Percentiles rank a stretch among this genome's conserved stretches.
Conservation (phyloP, 2,888 invertebrate genomes). For the Plebejus melissa region DNA sequence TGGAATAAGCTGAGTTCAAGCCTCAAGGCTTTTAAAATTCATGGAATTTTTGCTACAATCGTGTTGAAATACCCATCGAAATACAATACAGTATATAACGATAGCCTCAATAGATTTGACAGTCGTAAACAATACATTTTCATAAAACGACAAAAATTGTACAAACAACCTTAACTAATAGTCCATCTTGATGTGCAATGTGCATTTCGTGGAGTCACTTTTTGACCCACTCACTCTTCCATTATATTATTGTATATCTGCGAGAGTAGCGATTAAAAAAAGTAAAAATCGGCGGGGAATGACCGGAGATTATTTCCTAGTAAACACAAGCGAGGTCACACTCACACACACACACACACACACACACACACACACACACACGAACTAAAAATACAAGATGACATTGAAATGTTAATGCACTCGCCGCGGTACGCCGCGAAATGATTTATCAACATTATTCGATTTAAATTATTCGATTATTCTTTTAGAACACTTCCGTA, state of each 20-base stretch:
- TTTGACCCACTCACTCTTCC: too few relatives aligned
- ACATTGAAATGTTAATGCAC: slow-evolving; percentile 80
- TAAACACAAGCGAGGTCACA: slow-evolving; percentile 42
- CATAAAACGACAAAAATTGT: too few relatives aligned
- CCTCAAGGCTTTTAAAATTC: neutral
- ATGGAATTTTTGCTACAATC: neutral
- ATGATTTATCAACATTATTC: slow-evolving; percentile 48
- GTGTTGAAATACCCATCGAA: neutral
- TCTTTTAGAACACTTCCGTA: neutral
- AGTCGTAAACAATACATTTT: neutral
- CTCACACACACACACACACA: slow-evolving; percentile 44
- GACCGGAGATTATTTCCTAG: slow-evolving; percentile 66
- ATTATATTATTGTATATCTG: neutral
- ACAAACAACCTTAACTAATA: too few relatives aligned
- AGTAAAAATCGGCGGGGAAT: slow-evolving; percentile 50
- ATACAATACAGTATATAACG: neutral
- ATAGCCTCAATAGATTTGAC: neutral
- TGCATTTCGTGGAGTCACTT: too few relatives aligned
- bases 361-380: slow-evolving; percentile 45
- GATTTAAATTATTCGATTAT: slow-evolving; percentile 28
- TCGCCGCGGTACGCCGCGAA: slow-evolving; percentile 60
- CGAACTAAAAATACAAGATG: slow-evolving; percentile 76
- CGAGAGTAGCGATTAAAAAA: slow-evolving; percentile 39
- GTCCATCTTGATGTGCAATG: too few relatives aligned
- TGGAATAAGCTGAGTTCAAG: neutral